These are phyloP conservation scores for Lepus timidus DNA, from an alignment of 2,113 vertebrate species.

Conservation along the genomic window DNA sequence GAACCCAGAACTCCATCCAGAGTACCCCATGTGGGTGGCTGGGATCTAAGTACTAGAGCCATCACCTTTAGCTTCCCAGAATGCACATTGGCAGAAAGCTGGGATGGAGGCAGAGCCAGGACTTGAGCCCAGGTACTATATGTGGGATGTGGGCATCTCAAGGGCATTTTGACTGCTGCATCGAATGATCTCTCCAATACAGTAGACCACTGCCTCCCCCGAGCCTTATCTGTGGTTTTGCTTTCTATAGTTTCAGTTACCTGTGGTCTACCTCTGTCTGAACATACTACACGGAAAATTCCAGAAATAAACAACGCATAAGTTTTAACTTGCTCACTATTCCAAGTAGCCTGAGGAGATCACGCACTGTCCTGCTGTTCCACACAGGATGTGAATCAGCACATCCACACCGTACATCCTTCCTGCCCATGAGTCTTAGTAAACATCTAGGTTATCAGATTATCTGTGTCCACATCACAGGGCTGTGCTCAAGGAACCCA, in stretches of 20 bases:
- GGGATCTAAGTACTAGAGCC: no score
- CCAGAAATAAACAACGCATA: neutral
- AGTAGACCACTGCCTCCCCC: no score
- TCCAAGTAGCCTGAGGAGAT: neutral
- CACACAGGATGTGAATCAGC: neutral
- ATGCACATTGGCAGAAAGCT: no score
- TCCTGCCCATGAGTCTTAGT: neutral
- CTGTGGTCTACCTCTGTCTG: neutral
- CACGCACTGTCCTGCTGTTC: neutral
- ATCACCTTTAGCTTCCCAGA: no score
- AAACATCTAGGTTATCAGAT: neutral
- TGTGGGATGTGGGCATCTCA: no score
- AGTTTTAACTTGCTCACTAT: neutral
- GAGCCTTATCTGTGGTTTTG: neutral
- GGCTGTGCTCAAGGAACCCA: neutral
- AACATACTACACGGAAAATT: neutral
- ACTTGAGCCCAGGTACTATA: no score
- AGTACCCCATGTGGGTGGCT: no score
- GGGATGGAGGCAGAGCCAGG: no score
- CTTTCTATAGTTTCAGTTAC: neutral
- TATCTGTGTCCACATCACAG: neutral
- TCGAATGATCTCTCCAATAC: no score
- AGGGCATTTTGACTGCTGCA: no score
- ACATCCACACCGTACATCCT: no score
- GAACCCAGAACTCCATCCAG: no score